Conservation (phyloP, 2,888 invertebrate species). For the Epinotia demarniana region DNA sequence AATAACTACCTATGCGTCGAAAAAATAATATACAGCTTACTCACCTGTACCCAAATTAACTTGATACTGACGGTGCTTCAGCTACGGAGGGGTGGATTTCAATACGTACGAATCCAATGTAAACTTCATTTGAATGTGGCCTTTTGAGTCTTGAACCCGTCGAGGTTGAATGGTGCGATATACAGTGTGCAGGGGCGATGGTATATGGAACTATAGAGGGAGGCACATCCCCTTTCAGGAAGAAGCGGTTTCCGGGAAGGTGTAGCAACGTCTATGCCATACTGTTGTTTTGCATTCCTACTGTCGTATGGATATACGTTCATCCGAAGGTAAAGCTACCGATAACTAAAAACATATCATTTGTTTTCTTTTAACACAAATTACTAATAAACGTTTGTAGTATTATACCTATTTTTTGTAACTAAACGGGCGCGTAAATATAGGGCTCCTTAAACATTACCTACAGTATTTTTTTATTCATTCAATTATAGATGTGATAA, state of each 20-base stretch:
- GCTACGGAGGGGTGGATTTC: slow-evolving; percentile 15
- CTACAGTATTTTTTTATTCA: too few relatives aligned
- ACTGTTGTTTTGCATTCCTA: too few relatives aligned
- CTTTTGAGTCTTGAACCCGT: slow-evolving; percentile 28
- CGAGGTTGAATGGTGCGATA: slow-evolving; percentile 22
- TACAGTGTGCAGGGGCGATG: neutral
- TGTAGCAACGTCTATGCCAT: slow-evolving; percentile 7
- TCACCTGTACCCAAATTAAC: neutral
- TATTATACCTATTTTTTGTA: too few relatives aligned
- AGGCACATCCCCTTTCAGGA: slow-evolving; percentile 27
- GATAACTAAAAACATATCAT: too few relatives aligned
- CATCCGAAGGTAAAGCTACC: neutral
- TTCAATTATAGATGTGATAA: too few relatives aligned
- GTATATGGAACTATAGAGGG: slow-evolving; percentile 12
- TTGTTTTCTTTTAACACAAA: too few relatives aligned
- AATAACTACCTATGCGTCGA: neutral
- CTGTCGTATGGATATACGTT: neutral
- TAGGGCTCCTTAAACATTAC: too few relatives aligned
- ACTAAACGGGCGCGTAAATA: too few relatives aligned
- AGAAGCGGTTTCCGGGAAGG: slow-evolving; percentile 31
- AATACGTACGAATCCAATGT: slow-evolving; percentile 12
- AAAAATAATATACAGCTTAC: neutral
- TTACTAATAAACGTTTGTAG: too few relatives aligned
- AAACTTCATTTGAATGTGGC: slow-evolving; percentile 29
- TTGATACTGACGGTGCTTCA: neutral